Evolutionary conservation across 35 echinoderm and acorn worm genomes (phyloP).

Genomic region (Nesometra sesokonis): DNA sequence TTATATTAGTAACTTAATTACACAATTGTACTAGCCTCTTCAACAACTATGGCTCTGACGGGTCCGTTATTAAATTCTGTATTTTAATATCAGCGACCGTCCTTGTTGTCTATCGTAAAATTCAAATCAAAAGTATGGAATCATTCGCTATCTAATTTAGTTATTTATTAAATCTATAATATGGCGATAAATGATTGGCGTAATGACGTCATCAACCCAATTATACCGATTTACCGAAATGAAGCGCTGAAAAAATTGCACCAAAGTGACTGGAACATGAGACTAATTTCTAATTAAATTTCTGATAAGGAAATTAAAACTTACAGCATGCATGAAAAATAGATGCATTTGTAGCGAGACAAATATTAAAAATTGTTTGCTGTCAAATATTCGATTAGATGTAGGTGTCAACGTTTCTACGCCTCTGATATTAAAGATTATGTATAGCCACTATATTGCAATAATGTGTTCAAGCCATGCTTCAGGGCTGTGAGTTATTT

Average conservation of each 20-base stretch:
- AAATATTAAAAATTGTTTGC: background rate
- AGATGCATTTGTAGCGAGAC: background rate
- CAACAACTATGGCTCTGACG: background rate
- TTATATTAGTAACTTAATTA: background rate
- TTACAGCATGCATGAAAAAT: background rate
- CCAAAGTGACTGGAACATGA: background rate
- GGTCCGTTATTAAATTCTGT: background rate
- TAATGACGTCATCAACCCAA: background rate
- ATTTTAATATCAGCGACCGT: background rate
- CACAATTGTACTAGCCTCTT: background rate
- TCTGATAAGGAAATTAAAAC: background rate
- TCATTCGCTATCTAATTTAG: background rate
- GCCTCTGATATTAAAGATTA: background rate
- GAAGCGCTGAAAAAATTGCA: background rate
- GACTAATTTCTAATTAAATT: background rate
- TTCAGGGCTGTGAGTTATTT: no score
- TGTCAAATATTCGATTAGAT: background rate
- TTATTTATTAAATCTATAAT: background rate
- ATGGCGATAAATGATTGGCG: background rate
- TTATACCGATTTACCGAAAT: background rate
- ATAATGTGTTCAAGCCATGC: no score
- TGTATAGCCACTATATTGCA: no score
- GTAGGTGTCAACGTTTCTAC: background rate
- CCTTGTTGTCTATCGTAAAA: background rate
- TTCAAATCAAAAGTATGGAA: background rate